These are phyloP conservation scores for Streblospio benedicti DNA, from an alignment of 1,140 invertebrate genomes.

Conservation along the genomic window DNA sequence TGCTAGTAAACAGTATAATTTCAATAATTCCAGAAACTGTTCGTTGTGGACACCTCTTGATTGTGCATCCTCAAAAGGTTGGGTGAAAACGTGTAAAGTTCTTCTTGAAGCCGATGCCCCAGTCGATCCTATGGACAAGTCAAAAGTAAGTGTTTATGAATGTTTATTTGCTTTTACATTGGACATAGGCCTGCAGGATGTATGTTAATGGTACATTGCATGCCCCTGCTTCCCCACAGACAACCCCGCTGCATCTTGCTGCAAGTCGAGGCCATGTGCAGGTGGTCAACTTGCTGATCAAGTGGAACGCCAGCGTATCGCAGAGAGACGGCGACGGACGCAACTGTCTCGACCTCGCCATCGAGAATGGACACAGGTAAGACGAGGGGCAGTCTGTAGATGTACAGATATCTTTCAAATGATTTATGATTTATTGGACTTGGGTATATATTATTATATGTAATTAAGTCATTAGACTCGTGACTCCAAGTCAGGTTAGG, in stretches of 20 bases:
- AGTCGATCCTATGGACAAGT: conserved; percentile 48
- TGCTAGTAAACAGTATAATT: no score
- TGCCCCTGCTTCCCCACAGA: conserved; percentile 18
- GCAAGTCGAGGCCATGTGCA: conserved; percentile 39
- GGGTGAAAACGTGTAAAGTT: conserved; percentile 40
- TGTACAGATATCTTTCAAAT: no score
- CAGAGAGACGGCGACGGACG: conserved; percentile 41
- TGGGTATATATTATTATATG: no score
- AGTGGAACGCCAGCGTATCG: conserved; percentile 40
- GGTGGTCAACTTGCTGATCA: conserved; percentile 43
- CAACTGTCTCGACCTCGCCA: conserved; percentile 51
- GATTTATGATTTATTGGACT: no score
- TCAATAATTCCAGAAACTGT: conserved; percentile 44
- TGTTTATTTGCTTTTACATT: background rate
- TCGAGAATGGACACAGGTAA: conserved; percentile 44
- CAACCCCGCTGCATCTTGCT: conserved; percentile 46
- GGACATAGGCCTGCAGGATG: background rate
- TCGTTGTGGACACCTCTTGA: conserved; percentile 50
- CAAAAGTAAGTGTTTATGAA: conserved; percentile 35
- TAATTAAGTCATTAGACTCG: no score
- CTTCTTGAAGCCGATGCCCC: conserved; percentile 46
- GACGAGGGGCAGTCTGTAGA: background rate
- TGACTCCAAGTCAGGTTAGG: no score
- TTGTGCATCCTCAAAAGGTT: conserved; percentile 49
- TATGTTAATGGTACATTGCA: no score